Evolutionary conservation across 1,140 invertebrate species (phyloP).

Genomic region (Uloborus diversus): DNA sequence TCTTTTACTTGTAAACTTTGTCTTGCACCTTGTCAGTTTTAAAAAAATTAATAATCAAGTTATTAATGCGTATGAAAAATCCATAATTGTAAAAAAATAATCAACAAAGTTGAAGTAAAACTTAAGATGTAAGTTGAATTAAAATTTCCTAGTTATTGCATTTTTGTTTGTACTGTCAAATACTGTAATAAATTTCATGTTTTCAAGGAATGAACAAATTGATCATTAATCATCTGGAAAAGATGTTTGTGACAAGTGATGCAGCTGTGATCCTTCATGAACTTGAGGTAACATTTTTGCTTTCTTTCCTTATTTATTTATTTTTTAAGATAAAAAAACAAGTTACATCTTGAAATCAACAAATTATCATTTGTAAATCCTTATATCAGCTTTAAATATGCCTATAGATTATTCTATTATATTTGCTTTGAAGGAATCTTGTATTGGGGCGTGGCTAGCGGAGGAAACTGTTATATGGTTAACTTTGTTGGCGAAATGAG

Average conservation of each 20-base stretch:
- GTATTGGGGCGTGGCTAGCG: no score
- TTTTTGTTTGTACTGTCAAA: background rate
- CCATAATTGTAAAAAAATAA: no score
- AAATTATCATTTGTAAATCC: no score
- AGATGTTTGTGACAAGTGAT: constrained; percentile 98
- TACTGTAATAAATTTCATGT: background rate
- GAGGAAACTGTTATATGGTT: no score
- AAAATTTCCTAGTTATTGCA: background rate
- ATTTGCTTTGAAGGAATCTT: no score
- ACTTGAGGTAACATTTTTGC: constrained; percentile 74
- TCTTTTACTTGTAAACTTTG: no score
- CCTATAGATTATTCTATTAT: no score
- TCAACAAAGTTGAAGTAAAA: no score
- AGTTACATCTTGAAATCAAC: no score
- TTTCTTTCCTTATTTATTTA: constrained; percentile 13
- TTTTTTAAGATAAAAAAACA: background rate
- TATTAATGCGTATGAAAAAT: background rate
- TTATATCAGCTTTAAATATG: no score
- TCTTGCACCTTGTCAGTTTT: background rate
- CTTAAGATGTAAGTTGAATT: no score
- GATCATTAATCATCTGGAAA: constrained; percentile 99
- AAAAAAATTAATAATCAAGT: background rate
- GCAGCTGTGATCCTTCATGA: constrained; percentile 97
- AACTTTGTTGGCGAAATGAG: no score
- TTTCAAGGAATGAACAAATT: constrained; percentile 97